Conservation (phyloP, 2,888 invertebrate genomes). For the Galeruca laticollis region DNA sequence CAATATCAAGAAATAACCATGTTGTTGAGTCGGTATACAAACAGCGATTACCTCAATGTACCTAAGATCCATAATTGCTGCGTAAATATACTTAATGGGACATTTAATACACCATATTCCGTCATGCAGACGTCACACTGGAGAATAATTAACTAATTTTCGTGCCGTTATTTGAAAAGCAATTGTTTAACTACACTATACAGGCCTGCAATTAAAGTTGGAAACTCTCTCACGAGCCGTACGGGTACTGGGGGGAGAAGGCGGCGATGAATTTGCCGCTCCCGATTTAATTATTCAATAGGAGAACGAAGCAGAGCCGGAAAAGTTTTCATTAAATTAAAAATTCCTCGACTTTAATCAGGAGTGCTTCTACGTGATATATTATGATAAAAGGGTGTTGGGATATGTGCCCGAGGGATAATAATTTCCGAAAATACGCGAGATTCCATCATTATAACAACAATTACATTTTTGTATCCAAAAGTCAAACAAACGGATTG, state of each 20-base stretch:
- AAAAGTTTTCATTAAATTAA: constrained; percentile 56
- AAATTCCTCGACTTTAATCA: constrained; percentile 56
- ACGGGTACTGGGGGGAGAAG: neutral
- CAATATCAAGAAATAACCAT: neutral
- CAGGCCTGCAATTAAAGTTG: constrained; percentile 56
- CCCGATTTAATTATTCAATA: constrained; percentile 58
- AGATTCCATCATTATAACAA: neutral
- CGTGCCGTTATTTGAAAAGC: constrained; percentile 55
- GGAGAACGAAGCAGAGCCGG: constrained; percentile 47
- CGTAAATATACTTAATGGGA: constrained; percentile 56
- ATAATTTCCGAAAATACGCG: neutral
- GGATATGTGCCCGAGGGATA: constrained; percentile 22
- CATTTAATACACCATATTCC: constrained; percentile 48
- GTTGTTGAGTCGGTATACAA: neutral
- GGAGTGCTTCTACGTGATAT: constrained; percentile 47
- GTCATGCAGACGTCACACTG: constrained; percentile 50
- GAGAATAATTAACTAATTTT: constrained; percentile 55
- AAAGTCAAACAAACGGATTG: neutral
- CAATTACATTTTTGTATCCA: neutral
- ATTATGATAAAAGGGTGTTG: constrained; percentile 37
- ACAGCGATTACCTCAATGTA: constrained; percentile 6
- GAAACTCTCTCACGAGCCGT: constrained; percentile 46
- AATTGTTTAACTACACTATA: constrained; percentile 59
- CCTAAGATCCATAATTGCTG: constrained; percentile 48
- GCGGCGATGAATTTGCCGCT: constrained; percentile 44